Conservation (phyloP, 2,888 invertebrate species). For the Calliopum simillimum region DNA sequence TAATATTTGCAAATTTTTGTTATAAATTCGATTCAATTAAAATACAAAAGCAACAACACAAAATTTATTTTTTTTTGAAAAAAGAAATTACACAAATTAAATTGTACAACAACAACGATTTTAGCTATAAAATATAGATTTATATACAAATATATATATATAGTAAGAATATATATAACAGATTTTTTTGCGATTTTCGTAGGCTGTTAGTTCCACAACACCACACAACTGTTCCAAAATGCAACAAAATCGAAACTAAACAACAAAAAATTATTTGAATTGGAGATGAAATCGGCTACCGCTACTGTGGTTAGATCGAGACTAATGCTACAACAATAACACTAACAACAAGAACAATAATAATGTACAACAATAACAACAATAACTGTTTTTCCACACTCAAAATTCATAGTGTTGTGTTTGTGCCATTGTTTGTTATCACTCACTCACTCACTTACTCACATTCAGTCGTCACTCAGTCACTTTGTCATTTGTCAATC, state of each 20-base stretch:
- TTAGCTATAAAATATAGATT: neutral
- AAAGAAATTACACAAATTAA: neutral
- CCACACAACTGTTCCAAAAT: constrained; percentile 33
- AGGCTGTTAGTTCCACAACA: neutral
- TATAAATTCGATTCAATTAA: neutral
- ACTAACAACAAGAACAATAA: constrained; percentile 27
- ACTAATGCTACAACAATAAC: neutral
- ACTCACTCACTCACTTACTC: neutral
- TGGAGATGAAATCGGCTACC: neutral
- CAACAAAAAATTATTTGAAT: constrained; percentile 6
- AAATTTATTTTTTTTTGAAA: neutral
- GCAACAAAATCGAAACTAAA: constrained; percentile 16
- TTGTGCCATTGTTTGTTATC: constrained; percentile 33
- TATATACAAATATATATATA: neutral
- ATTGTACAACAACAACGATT: neutral
- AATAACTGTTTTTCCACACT: constrained; percentile 22
- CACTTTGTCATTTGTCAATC: no score
- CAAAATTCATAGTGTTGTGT: constrained; percentile 29
- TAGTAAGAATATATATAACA: neutral
- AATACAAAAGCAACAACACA: constrained; percentile 4
- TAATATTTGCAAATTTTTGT: neutral
- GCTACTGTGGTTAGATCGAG: neutral
- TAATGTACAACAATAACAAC: neutral
- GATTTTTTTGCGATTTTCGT: neutral
- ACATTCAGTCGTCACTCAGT: no score